phyloP scores from a whole-genome alignment of 2,888 invertebrate species.

The Sarcophaga subvicina region DNA sequence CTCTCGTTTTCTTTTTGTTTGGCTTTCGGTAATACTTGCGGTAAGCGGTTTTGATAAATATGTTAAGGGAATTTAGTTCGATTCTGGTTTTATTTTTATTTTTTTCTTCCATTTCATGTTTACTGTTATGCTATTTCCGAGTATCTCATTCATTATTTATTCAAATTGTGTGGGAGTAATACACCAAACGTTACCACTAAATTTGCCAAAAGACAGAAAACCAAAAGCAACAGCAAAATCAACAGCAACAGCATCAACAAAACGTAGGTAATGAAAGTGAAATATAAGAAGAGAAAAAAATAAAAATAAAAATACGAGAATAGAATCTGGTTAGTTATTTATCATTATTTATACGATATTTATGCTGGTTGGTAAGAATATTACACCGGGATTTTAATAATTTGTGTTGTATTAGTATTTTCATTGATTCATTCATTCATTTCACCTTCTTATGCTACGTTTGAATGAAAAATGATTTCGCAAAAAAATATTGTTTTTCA shows the following conservation, averaged over 20 bases:
- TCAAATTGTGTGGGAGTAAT: conserved; percentile 51
- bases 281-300: not conserved
- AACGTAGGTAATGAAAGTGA: not conserved
- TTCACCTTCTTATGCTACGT: no score
- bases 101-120: not conserved
- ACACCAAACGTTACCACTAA: no score
- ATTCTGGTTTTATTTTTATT: conserved; percentile 19
- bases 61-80: conserved; percentile 64
- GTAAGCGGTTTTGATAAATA: conserved; percentile 64
- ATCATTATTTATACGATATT: conserved; percentile 46
- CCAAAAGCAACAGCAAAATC: no score
- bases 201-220: no score
- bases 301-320: not conserved
- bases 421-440: no score
- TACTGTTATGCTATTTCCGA: conserved; percentile 1
- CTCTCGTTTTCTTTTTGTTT: not conserved
- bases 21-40: conserved; percentile 38
- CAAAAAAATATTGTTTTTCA: no score
- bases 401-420: no score
- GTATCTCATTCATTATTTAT: conserved; percentile 57
- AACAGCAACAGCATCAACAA: no score
- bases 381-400: no score
- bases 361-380: not conserved
- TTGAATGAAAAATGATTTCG: no score
- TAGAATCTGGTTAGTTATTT: conserved; percentile 38